Percentiles rank a stretch among this genome's conserved stretches.
phyloP scores from a whole-genome alignment of 2,797 vertebrate genomes.

The Chrosomus eos region DNA sequence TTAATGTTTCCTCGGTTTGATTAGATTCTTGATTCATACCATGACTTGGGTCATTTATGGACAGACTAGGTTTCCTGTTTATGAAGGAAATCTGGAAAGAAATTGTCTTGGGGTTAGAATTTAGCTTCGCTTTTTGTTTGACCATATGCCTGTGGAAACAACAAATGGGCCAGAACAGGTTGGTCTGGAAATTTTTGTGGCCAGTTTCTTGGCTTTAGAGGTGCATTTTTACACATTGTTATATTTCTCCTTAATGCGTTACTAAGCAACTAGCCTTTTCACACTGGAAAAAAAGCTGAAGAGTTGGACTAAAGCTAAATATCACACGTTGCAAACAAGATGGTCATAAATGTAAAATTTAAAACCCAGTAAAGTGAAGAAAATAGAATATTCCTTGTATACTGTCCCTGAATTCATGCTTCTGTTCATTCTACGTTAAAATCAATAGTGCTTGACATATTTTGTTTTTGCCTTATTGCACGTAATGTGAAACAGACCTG shows the following conservation, averaged over 20 bases:
- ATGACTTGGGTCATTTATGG: neutral
- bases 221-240: conserved; percentile 16
- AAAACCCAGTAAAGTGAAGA: neutral
- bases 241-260: conserved; percentile 5
- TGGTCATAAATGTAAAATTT: neutral
- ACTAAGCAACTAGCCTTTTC: conserved; percentile 33
- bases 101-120: neutral
- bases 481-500: neutral
- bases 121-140: conserved; percentile 10
- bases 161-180: neutral
- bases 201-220: conserved; percentile 1
- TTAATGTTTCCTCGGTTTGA: neutral
- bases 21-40: neutral
- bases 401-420: neutral
- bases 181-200: conserved; percentile 7
- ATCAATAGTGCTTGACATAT: neutral
- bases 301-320: conserved; percentile 1
- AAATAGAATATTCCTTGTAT: neutral
- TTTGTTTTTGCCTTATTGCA: neutral
- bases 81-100: neutral
- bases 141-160: neutral
- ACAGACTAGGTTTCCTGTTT: neutral
- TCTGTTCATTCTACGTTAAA: neutral
- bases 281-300: neutral
- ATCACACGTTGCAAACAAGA: neutral